Percentiles rank a stretch among this genome's conserved stretches.
Evolutionary conservation across 2,888 invertebrate genomes (phyloP).

Genomic region (Trichopoda pennipes): DNA sequence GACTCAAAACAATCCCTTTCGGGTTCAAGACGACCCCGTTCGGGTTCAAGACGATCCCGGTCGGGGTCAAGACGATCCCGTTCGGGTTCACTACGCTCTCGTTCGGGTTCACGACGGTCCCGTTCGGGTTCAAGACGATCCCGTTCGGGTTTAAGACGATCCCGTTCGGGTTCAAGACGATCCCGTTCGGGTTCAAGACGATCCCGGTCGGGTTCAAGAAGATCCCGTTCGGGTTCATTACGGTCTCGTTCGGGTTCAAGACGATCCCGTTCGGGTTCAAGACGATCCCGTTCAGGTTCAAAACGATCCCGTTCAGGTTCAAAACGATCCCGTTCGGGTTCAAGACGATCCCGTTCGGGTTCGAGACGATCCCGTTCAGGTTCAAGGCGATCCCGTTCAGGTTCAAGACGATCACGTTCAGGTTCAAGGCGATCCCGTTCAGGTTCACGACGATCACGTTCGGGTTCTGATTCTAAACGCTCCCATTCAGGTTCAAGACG

Average conservation of each 20-base stretch:
- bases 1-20: constrained; percentile 68
- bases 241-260: constrained; percentile 68
- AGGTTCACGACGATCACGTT: constrained; percentile 60
- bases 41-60: constrained; percentile 61
- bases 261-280: constrained; percentile 62
- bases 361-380: constrained; percentile 68
- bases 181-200: constrained; percentile 68
- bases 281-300: constrained; percentile 70
- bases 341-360: constrained; percentile 69
- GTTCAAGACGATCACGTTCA: constrained; percentile 58
- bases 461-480: constrained; percentile 67
- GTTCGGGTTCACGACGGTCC: constrained; percentile 42
- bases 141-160: constrained; percentile 36
- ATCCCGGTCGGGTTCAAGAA: constrained; percentile 67
- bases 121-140: constrained; percentile 44
- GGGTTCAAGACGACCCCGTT: constrained; percentile 60
- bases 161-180: constrained; percentile 34
- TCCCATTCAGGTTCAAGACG: constrained; percentile 52
- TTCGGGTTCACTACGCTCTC: constrained; percentile 55
- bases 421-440: constrained; percentile 64
- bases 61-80: constrained; percentile 62
- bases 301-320: constrained; percentile 70
- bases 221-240: constrained; percentile 67
- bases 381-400: constrained; percentile 57
- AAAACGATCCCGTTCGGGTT: constrained; percentile 71